Conservation (phyloP, 2,113 vertebrate genomes). For the Tetrax tetrax region DNA sequence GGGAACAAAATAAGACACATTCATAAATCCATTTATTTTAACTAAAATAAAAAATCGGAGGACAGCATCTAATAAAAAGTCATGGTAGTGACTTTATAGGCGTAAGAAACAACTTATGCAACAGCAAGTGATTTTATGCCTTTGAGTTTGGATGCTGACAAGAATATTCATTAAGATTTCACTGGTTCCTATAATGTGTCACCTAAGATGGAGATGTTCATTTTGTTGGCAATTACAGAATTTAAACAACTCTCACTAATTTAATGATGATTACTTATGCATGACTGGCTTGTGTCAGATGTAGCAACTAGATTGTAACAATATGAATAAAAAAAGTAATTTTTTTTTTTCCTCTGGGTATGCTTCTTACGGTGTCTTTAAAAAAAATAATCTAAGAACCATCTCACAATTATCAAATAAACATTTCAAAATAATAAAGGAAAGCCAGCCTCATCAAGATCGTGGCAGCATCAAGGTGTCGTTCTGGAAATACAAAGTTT, state of each 20-base stretch:
- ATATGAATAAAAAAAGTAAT: not conserved
- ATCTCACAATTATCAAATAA: not conserved
- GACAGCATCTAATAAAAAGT: not conserved
- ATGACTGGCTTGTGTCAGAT: not conserved
- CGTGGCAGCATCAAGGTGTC: not conserved
- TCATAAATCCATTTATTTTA: not conserved
- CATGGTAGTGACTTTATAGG: not conserved
- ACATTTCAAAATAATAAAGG: not conserved
- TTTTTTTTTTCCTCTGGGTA: fast-evolving
- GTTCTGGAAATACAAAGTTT: not conserved
- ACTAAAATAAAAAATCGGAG: not conserved
- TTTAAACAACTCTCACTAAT: not conserved
- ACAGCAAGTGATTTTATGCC: not conserved
- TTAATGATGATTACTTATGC: not conserved
- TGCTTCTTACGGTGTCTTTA: not conserved
- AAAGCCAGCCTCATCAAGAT: fast-evolving
- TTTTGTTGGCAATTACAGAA: not conserved
- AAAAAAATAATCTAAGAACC: not conserved
- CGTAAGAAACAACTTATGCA: not conserved
- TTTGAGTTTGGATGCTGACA: not conserved
- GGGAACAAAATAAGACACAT: not conserved
- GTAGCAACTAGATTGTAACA: not conserved
- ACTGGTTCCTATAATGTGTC: not conserved
- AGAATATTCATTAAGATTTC: not conserved
- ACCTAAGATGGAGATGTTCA: fast-evolving